These are phyloP conservation scores for Aporophyla nigra DNA, from an alignment of 2,888 invertebrate genomes.

Conservation along the genomic window DNA sequence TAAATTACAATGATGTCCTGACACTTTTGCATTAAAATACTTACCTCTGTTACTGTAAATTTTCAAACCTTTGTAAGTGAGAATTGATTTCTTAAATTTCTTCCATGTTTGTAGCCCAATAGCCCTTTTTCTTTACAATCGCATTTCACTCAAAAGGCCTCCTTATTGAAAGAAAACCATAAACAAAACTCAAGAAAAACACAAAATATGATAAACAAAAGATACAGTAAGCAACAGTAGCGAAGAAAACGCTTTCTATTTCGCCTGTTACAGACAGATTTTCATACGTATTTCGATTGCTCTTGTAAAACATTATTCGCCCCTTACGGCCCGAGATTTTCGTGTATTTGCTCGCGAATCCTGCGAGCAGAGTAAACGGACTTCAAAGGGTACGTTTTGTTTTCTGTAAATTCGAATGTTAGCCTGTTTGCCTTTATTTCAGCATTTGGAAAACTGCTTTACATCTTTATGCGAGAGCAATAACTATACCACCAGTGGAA, in stretches of 20 bases:
- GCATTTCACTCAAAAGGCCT: neutral
- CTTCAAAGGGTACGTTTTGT: slow-evolving; percentile 57
- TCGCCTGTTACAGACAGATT: slow-evolving; percentile 31
- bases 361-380: slow-evolving; percentile 43
- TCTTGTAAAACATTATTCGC: slow-evolving; percentile 46
- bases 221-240: slow-evolving; percentile 17
- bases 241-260: slow-evolving; percentile 22
- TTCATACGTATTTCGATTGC: slow-evolving; percentile 47
- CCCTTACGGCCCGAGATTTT: slow-evolving; percentile 44
- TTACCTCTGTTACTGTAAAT: no score
- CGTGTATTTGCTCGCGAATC: slow-evolving; percentile 50
- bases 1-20: no score
- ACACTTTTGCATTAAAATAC: no score
- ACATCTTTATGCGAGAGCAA: slow-evolving; percentile 21
- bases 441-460: slow-evolving; percentile 35
- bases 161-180: neutral
- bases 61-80: no score
- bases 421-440: slow-evolving; percentile 43
- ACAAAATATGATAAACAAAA: slow-evolving; percentile 4
- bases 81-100: no score
- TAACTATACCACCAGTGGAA: neutral
- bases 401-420: slow-evolving; percentile 47
- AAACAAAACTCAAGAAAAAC: neutral
- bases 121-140: neutral
- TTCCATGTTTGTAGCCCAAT: no score